A percentile compares a stretch with the other conserved stretches of the same genome.
These are phyloP conservation scores for Phlogophora meticulosa DNA, from an alignment of 2,888 invertebrate genomes.

Conservation along the genomic window DNA sequence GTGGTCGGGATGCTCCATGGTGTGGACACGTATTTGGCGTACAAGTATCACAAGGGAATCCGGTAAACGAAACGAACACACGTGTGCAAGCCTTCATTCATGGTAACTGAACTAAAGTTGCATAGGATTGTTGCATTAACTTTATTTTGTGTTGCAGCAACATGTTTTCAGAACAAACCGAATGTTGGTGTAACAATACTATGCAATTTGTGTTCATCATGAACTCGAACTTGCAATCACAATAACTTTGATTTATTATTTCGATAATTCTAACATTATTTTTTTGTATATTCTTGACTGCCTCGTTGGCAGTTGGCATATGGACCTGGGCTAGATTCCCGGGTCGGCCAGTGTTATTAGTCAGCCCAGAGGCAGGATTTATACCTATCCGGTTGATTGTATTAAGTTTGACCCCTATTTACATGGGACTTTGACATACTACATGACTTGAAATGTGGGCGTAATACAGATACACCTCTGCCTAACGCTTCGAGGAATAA, in stretches of 20 bases:
- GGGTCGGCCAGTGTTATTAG: too few species aligned
- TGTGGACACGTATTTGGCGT: slow-evolving; percentile 95
- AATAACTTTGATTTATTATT: not conserved
- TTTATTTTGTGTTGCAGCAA: not conserved
- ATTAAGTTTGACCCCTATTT: too few species aligned
- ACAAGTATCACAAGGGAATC: slow-evolving; percentile 91
- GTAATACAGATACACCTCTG: too few species aligned
- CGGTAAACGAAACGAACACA: slow-evolving; percentile 73
- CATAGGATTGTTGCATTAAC: not conserved
- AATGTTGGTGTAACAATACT: not conserved
- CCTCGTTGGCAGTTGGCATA: too few species aligned
- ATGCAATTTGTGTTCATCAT: not conserved
- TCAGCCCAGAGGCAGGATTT: too few species aligned
- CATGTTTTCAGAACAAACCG: not conserved
- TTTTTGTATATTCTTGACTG: not conserved
- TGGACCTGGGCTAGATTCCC: too few species aligned
- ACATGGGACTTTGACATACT: too few species aligned
- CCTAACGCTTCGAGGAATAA: too few species aligned
- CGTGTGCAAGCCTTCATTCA: not conserved
- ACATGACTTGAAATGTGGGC: too few species aligned
- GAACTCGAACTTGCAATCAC: not conserved
- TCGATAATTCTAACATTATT: not conserved
- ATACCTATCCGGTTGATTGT: too few species aligned
- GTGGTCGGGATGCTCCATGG: slow-evolving; percentile 94
- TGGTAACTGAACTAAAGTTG: slow-evolving; percentile 3